phyloP scores from a whole-genome alignment of 1,140 invertebrate species.

The Gryon sp. region DNA sequence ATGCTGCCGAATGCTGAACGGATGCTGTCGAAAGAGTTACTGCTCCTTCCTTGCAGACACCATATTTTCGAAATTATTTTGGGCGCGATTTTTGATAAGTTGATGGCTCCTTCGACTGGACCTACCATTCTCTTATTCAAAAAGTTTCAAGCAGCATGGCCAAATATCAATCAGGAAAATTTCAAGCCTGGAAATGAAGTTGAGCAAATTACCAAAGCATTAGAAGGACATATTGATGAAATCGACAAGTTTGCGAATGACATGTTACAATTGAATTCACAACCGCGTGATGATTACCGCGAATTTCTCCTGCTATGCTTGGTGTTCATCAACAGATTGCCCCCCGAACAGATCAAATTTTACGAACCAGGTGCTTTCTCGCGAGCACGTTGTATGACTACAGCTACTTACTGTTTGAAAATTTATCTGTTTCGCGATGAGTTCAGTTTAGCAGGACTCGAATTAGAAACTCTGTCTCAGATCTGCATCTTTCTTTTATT shows the following conservation, averaged over 20 bases:
- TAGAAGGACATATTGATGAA: not conserved
- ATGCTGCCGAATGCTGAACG: too few species aligned
- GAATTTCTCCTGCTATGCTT: conserved; percentile 57
- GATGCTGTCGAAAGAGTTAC: too few species aligned
- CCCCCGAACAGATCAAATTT: conserved; percentile 60
- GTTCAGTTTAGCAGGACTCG: conserved; percentile 61
- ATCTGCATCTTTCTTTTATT: conserved; percentile 56
- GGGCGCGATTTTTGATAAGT: conserved; percentile 8
- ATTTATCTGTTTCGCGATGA: conserved; percentile 67
- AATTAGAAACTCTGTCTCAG: conserved; percentile 10
- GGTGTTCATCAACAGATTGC: conserved; percentile 52
- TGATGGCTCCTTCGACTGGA: conserved; percentile 56
- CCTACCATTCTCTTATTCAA: conserved; percentile 62
- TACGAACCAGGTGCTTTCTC: conserved; percentile 63
- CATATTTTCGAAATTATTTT: conserved; percentile 22
- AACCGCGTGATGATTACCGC: conserved; percentile 54
- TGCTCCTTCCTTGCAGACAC: conserved; percentile 8
- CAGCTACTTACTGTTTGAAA: conserved; percentile 71
- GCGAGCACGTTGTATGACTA: conserved; percentile 71
- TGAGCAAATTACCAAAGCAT: not conserved
- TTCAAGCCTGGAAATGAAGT: not conserved
- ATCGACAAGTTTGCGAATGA: not conserved
- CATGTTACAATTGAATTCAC: not conserved
- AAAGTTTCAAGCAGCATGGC: conserved; percentile 40
- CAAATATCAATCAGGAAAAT: not conserved